phyloP scores from a whole-genome alignment of 2,113 vertebrate species.

The Clarias macrocephalus region DNA sequence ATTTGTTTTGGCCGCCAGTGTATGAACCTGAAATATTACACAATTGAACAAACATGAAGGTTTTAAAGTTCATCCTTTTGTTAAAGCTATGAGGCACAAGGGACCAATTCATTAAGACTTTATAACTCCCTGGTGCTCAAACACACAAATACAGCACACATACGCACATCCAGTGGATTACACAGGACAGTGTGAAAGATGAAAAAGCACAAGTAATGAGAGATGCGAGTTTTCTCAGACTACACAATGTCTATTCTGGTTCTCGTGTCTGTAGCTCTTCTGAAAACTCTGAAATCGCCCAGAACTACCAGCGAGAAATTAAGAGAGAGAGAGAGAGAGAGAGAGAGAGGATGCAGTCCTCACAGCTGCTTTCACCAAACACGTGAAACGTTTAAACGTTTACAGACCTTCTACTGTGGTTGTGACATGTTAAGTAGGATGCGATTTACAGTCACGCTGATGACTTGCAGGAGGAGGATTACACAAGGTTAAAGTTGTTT shows the following conservation, averaged over 20 bases:
- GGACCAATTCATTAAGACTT: background rate
- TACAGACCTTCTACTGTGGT: constrained; percentile 23
- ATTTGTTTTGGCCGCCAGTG: too few relatives aligned
- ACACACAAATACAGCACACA: background rate
- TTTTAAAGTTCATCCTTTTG: background rate
- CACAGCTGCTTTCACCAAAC: background rate
- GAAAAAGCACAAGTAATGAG: constrained; percentile 57
- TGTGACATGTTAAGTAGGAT: constrained; percentile 48
- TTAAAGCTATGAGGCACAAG: background rate
- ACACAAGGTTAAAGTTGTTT: constrained; percentile 48
- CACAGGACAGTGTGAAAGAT: constrained; percentile 50
- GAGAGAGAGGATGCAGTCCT: background rate
- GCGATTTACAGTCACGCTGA: constrained; percentile 44
- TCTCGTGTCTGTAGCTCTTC: background rate
- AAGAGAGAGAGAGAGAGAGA: background rate
- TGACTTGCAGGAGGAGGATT: constrained; percentile 35
- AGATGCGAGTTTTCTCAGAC: constrained; percentile 52
- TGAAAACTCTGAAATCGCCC: constrained; percentile 57
- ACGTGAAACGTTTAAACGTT: constrained; percentile 6
- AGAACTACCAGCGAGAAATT: constrained; percentile 53
- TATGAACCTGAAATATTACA: background rate
- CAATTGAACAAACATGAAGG: background rate
- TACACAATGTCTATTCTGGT: constrained; percentile 15
- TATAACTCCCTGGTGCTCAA: background rate
- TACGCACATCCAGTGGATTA: constrained; percentile 54